Base-by-base conservation (phyloP, 2,888 invertebrate species). In the Harpalus rubripes region DNA sequence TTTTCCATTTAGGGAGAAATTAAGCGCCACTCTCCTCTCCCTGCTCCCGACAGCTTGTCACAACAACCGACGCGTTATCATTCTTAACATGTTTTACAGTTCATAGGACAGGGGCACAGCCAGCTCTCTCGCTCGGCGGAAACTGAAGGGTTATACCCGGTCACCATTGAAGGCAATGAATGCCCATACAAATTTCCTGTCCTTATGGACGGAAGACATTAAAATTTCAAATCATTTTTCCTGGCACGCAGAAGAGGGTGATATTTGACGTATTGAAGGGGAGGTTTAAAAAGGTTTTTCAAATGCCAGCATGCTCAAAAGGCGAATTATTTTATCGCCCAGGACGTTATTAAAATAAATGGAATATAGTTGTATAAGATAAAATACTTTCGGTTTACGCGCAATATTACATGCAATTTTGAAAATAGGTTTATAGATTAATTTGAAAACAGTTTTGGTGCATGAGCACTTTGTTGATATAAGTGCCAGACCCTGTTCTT, bases 21-120 rank as follows among this genome's bases (percentile, higher is more conserved):
- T 61, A 84, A 84, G 84, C 76, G 61, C 63, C 63, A 76, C 84
- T 84, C 63, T 44, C 52, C 56, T 74, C 52, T 74, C 74, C 10
- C 52, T 52, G 18, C 52, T 16, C 12, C 78, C 78, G 32, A 32
- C 32, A 32, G 32, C 84, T 78, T 84, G 84, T 84, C 84, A 84
- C 84, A 84, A 84, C 84, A 84, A 84, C 16, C 79, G 61, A 65
- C 68, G 79, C 79, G 84, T 84, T 84, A 84, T 84, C 84, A 84
- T 84, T 84, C 84, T 79, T 84, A 84, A 84, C 84, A 84, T 84
- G 84, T 78, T 84, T 84, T 84, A 84, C 84, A 84, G 78, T 84
- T 84, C 84, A 84, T 79, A 84, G 79, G 84, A 68, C 68, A 61
- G 18, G 61, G 26, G 16, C 18, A 59, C 15, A 59, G 59, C 59